phyloP scores from a whole-genome alignment of 2,113 vertebrate genomes.

The Osmerus eperlanus region DNA sequence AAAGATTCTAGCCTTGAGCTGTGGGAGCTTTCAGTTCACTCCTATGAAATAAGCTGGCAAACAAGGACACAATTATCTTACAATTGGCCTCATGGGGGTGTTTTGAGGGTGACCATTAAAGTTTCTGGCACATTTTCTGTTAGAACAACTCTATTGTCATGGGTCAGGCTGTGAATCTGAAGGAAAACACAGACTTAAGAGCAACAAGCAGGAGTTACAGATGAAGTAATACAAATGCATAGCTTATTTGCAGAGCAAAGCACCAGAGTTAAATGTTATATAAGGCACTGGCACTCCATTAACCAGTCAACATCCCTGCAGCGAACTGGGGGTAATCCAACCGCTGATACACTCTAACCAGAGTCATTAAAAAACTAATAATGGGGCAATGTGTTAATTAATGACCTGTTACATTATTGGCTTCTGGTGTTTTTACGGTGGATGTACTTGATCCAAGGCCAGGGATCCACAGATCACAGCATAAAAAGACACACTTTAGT shows the following conservation, averaged over 20 bases:
- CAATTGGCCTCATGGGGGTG: no score
- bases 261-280: not conserved
- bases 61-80: no score
- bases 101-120: no score
- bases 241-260: not conserved
- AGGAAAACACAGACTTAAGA: no score
- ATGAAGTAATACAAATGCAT: no score
- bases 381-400: slow-evolving; percentile 69
- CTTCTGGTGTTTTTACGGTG: slow-evolving; percentile 43
- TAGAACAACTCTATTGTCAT: no score
- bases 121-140: no score
- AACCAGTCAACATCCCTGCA: slow-evolving; percentile 36
- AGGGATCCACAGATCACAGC: slow-evolving; percentile 44
- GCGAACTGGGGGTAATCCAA: slow-evolving; percentile 66
- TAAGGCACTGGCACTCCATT: not conserved
- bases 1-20: no score
- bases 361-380: slow-evolving; percentile 73
- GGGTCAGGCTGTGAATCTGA: no score
- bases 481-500: slow-evolving; percentile 38
- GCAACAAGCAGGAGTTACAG: no score
- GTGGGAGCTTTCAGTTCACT: no score
- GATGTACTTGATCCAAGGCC: slow-evolving; percentile 27
- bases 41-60: no score
- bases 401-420: slow-evolving; percentile 68
- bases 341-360: slow-evolving; percentile 64